Percentiles rank a stretch among this genome's conserved stretches.
Conservation (phyloP, 2,888 invertebrate species). For the Pheosia gnoma region DNA sequence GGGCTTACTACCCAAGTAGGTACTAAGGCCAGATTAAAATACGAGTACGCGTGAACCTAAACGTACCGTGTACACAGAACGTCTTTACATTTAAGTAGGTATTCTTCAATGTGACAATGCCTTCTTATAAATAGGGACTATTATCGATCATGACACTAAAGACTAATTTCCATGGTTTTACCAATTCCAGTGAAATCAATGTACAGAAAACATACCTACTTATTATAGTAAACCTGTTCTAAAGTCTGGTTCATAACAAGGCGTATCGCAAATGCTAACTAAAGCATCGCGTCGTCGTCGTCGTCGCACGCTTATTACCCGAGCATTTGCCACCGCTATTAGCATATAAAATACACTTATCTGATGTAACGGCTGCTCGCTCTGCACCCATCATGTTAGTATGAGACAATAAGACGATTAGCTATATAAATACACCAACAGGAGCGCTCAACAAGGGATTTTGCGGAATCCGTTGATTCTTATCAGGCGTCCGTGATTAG, state of each 20-base stretch:
- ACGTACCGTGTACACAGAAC: too few relatives aligned
- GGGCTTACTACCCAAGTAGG: too few relatives aligned
- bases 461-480: slow-evolving; percentile 41
- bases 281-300: slow-evolving; percentile 39
- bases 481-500: slow-evolving; percentile 34
- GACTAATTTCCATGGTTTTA: too few relatives aligned
- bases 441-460: slow-evolving; percentile 49
- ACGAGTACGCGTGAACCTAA: too few relatives aligned
- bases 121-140: too few relatives aligned
- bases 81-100: too few relatives aligned
- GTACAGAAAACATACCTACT: too few relatives aligned
- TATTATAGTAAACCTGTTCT: not conserved
- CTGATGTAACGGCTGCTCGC: slow-evolving; percentile 70
- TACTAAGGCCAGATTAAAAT: too few relatives aligned
- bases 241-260: not conserved
- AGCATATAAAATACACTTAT: slow-evolving; percentile 78
- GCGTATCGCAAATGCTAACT: slow-evolving; percentile 55
- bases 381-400: slow-evolving; percentile 46
- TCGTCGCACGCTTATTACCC: slow-evolving; percentile 72
- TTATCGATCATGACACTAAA: too few relatives aligned
- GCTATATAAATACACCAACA: slow-evolving; percentile 67
- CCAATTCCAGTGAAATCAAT: too few relatives aligned
- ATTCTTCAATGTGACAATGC: too few relatives aligned
- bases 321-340: slow-evolving; percentile 75
- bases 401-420: slow-evolving; percentile 75